These are phyloP conservation scores for Betta splendens DNA, from an alignment of 2,797 vertebrate species.

Conservation along the genomic window DNA sequence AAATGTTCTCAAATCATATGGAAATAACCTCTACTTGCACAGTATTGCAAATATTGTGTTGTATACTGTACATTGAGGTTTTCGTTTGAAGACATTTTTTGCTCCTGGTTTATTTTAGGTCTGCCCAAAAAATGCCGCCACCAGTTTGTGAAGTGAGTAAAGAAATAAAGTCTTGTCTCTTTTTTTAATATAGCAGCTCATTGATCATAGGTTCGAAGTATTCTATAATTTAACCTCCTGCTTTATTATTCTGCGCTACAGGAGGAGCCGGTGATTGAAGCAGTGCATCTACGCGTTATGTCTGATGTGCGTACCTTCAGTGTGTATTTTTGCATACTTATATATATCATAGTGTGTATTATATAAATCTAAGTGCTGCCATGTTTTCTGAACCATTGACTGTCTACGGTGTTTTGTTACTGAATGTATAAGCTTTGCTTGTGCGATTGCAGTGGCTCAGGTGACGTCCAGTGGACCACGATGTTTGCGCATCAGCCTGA, in stretches of 20 bases:
- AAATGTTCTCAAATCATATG: no score
- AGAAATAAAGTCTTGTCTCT: not conserved
- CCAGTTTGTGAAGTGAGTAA: conserved; percentile 74
- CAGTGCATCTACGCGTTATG: not conserved
- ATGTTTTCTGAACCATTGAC: not conserved
- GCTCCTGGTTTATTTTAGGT: no score
- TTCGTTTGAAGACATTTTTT: conserved; percentile 3
- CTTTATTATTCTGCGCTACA: conserved; percentile 28
- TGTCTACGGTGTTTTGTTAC: not conserved
- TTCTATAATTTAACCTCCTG: not conserved
- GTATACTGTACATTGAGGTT: not conserved
- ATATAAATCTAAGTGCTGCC: not conserved
- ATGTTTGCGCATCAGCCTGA: conserved; percentile 1
- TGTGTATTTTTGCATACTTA: not conserved
- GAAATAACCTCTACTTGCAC: no score
- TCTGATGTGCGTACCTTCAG: conserved; percentile 21
- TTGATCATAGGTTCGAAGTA: not conserved
- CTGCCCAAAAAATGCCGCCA: conserved; percentile 82
- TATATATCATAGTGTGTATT: not conserved
- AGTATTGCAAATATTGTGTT: no score
- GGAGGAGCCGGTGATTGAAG: conserved; percentile 30
- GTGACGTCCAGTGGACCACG: not conserved
- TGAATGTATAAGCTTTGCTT: not conserved
- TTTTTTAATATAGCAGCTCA: not conserved
- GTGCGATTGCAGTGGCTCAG: conserved; percentile 33